These are phyloP conservation scores for Dryoscopus gambensis DNA, from an alignment of 2,113 vertebrate species.

Conservation along the genomic window DNA sequence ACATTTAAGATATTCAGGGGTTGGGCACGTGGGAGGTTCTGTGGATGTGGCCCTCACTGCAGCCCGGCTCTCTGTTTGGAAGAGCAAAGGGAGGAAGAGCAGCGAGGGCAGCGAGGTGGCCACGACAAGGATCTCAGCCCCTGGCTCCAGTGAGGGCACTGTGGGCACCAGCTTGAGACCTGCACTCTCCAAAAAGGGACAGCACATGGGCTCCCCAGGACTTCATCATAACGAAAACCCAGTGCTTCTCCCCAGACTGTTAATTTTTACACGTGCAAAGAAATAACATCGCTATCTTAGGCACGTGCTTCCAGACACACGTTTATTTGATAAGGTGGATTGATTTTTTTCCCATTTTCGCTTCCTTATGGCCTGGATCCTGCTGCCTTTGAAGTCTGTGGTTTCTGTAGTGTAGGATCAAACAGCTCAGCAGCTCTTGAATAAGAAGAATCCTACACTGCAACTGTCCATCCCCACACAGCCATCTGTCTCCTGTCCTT, in stretches of 20 bases:
- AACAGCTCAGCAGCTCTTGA: not conserved
- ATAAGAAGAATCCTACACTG: not conserved
- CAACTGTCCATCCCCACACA: not conserved
- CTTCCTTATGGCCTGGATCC: not conserved
- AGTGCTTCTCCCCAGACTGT: not conserved
- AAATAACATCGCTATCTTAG: not conserved
- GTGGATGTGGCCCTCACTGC: not conserved
- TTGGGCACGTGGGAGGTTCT: not conserved
- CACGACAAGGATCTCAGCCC: not conserved
- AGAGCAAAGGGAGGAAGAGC: not conserved
- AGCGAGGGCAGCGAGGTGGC: not conserved
- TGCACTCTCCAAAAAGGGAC: not conserved
- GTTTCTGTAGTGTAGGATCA: not conserved
- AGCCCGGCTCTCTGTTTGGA: not conserved
- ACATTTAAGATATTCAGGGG: not conserved
- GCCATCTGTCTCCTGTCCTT: not conserved
- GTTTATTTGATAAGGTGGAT: not conserved
- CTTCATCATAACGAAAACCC: not conserved
- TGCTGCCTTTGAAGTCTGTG: not conserved
- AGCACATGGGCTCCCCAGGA: not conserved
- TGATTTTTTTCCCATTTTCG: not conserved
- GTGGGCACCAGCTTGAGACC: not conserved
- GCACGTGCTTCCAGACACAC: not conserved
- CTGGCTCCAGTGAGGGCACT: accelerated
- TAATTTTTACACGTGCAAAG: not conserved